Percentiles rank a stretch among this genome's conserved stretches.
Evolutionary conservation across 2,113 vertebrate species (phyloP).

Genomic region (Daphoenositta chrysoptera): DNA sequence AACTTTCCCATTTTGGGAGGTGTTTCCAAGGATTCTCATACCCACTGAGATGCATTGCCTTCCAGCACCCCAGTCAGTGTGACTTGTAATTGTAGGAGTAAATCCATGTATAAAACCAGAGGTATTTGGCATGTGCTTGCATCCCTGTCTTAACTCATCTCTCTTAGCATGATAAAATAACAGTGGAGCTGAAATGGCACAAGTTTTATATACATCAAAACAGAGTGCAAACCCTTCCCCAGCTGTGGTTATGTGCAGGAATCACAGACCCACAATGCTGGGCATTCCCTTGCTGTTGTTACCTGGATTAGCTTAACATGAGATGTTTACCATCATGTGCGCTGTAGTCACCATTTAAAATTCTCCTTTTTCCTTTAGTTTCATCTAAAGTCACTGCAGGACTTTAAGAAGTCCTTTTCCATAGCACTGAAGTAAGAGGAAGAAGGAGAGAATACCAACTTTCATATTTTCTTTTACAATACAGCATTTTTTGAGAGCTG

Average conservation of each 20-base stretch:
- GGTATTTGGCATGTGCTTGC: not conserved
- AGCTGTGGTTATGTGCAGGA: not conserved
- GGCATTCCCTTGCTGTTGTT: not conserved
- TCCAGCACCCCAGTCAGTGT: not conserved
- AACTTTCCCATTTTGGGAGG: constrained; percentile 13
- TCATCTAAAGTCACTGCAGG: not conserved
- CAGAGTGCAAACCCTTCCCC: not conserved
- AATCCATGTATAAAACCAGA: not conserved
- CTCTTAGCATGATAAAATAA: not conserved
- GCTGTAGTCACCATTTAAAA: not conserved
- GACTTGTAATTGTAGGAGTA: not conserved
- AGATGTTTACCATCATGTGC: rapidly evolving
- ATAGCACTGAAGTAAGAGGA: not conserved
- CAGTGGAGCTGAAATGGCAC: not conserved
- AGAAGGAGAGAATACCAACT: not conserved
- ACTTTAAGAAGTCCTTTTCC: not conserved
- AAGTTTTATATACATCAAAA: not conserved
- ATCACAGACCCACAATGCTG: not conserved
- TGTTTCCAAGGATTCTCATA: not conserved
- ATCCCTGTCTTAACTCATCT: not conserved
- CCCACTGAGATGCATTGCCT: not conserved
- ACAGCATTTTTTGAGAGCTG: not conserved
- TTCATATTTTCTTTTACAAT: not conserved
- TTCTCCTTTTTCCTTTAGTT: not conserved
- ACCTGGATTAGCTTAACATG: not conserved